Evolutionary conservation across 2,888 invertebrate genomes (phyloP).

Genomic region (Diachrysia chrysitis): DNA sequence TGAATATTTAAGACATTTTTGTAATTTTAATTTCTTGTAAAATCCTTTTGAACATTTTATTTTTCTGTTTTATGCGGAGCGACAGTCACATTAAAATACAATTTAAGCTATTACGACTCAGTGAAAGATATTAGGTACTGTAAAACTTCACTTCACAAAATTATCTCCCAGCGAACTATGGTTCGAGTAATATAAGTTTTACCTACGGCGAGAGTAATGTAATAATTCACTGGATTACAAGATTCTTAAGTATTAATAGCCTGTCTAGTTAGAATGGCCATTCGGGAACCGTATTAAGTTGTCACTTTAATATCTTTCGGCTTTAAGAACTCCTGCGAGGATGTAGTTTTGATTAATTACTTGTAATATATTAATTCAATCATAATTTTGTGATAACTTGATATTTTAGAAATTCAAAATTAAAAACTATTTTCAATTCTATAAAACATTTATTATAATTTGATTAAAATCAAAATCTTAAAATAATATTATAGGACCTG

Average conservation of each 20-base stretch:
- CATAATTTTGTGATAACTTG: not conserved
- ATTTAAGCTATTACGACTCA: not conserved
- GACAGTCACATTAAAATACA: no score
- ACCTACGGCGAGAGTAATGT: constrained; percentile 17
- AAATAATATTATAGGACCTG: no score
- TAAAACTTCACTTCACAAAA: not conserved
- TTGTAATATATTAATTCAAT: not conserved
- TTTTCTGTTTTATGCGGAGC: no score
- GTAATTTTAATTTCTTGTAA: no score
- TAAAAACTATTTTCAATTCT: no score
- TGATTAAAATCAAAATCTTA: no score
- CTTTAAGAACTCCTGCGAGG: constrained; percentile 11
- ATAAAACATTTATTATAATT: no score
- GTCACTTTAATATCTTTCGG: constrained; percentile 44
- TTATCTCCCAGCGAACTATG: not conserved
- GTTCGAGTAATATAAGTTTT: constrained; percentile 12
- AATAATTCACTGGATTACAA: constrained; percentile 46
- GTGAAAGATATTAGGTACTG: not conserved
- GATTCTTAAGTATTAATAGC: constrained; percentile 49
- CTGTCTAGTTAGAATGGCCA: constrained; percentile 29
- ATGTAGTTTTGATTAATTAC: constrained; percentile 24
- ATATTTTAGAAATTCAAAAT: not conserved
- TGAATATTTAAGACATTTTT: no score
- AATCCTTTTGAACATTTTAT: no score
- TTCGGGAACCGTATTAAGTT: constrained; percentile 44